A percentile compares a stretch with the other conserved stretches of the same genome.
Conservation (phyloP, 2,797 vertebrate species). For the Garrulus glandarius region DNA sequence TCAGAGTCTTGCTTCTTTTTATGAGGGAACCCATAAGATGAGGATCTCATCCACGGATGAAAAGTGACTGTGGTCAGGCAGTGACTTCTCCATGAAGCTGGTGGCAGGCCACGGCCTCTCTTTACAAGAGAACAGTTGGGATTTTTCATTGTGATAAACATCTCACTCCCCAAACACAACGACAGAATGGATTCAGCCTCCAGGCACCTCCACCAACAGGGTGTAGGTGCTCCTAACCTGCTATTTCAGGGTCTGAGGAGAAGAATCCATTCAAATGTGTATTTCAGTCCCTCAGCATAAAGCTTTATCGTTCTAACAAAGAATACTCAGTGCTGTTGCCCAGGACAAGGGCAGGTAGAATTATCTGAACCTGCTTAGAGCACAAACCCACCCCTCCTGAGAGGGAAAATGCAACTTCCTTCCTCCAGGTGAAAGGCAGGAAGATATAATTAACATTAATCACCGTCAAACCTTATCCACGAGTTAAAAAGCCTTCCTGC, state of each 20-base stretch:
- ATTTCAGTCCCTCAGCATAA: background rate
- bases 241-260: background rate
- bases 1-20: background rate
- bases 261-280: background rate
- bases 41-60: background rate
- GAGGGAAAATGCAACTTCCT: background rate
- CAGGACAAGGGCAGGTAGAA: background rate
- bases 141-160: background rate
- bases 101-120: background rate
- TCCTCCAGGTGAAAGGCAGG: background rate
- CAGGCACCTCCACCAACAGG: background rate
- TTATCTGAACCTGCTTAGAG: background rate
- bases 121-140: background rate
- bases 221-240: background rate
- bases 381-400: background rate
- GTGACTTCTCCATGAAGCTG: background rate
- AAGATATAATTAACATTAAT: background rate
- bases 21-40: background rate
- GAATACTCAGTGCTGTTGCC: background rate
- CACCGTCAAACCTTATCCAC: fast-evolving
- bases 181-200: background rate
- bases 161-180: background rate
- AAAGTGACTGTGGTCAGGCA: background rate
- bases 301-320: background rate
- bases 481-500: background rate